Evolutionary conservation across 2,113 vertebrate species (phyloP).

Genomic region (Phoenicopterus ruber): DNA sequence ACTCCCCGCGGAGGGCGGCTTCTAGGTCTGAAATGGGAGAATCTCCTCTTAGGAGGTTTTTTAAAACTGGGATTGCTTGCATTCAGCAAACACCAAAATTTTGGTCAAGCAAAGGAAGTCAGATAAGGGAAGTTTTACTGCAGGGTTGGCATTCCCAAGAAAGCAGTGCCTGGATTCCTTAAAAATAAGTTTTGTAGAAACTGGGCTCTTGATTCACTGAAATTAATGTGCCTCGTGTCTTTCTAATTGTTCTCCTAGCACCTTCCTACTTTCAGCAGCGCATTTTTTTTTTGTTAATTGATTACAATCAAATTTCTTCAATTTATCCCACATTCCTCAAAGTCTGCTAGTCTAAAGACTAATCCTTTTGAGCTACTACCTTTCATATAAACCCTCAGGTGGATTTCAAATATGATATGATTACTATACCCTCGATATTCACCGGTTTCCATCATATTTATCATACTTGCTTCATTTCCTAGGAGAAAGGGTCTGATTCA

Average conservation of each 20-base stretch:
- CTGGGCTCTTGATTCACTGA: not conserved
- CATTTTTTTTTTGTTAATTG: not conserved
- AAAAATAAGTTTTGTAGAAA: not conserved
- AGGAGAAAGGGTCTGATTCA: constrained; percentile 75
- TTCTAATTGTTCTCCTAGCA: not conserved
- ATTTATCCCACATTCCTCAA: constrained; percentile 40
- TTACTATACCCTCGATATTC: constrained; percentile 54
- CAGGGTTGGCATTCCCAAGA: not conserved
- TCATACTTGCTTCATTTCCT: constrained; percentile 76
- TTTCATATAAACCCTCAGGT: constrained; percentile 51
- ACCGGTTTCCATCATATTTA: constrained; percentile 64
- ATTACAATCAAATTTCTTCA: constrained; percentile 17
- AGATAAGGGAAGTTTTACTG: not conserved
- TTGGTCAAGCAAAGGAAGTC: not conserved
- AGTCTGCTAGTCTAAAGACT: not conserved
- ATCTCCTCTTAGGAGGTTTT: rapidly evolving
- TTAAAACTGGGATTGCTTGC: rapidly evolving
- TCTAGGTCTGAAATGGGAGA: rapidly evolving
- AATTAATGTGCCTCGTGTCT: not conserved
- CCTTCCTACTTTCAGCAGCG: not conserved
- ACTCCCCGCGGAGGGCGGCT: rapidly evolving
- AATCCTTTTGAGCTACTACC: constrained; percentile 24
- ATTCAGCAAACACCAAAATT: not conserved
- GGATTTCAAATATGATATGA: constrained; percentile 49
- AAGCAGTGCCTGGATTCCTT: not conserved